These are phyloP conservation scores for Eupithecia dodoneata DNA, from an alignment of 2,888 invertebrate genomes.

Conservation along the genomic window DNA sequence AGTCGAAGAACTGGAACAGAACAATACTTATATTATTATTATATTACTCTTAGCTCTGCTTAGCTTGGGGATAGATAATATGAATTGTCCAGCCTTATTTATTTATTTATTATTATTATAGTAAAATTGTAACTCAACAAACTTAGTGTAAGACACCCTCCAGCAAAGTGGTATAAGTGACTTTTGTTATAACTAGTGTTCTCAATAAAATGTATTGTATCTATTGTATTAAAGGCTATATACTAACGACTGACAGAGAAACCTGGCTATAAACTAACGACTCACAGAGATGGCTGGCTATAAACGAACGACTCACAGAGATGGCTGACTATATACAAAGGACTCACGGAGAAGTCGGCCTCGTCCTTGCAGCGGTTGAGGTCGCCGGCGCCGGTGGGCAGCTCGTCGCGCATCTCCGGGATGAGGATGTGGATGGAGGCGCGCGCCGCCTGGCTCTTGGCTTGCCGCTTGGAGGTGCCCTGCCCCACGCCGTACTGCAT, in stretches of 20 bases:
- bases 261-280: constrained; percentile 56
- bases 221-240: too few species aligned
- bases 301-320: constrained; percentile 54
- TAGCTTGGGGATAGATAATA: too few species aligned
- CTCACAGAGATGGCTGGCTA: constrained; percentile 67
- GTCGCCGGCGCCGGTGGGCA: constrained; percentile 67
- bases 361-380: constrained; percentile 48
- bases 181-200: too few species aligned
- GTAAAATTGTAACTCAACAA: too few species aligned
- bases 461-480: constrained; percentile 97
- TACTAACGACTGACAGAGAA: neutral
- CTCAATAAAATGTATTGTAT: too few species aligned
- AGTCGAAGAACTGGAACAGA: constrained; percentile 90
- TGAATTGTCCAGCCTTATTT: too few species aligned
- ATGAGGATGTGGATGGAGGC: constrained; percentile 88
- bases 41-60: too few species aligned
- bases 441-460: constrained; percentile 95
- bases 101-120: too few species aligned
- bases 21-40: neutral
- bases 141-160: too few species aligned
- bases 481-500: constrained; percentile 97
- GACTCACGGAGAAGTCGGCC: constrained; percentile 67
- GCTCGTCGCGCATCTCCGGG: constrained; percentile 94
- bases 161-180: too few species aligned
- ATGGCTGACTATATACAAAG: constrained; percentile 58